Conservation (phyloP, 92 coral and sea anemone genomes). For the Porites rus region DNA sequence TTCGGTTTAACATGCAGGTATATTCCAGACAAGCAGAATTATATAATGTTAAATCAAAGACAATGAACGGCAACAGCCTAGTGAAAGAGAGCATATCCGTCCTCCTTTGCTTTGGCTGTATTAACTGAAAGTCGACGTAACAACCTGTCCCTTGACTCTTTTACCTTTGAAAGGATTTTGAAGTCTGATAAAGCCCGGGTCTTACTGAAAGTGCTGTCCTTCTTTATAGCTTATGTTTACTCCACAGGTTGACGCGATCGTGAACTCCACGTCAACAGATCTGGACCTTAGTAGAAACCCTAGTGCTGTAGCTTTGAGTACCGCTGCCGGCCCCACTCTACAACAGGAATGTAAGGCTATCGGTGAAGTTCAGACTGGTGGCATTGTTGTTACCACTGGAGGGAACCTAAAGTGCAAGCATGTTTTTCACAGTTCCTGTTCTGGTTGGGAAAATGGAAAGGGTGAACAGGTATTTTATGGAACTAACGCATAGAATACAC, state of each 20-base stretch:
- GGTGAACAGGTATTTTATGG: slow-evolving; percentile 56
- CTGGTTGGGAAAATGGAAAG: slow-evolving; percentile 53
- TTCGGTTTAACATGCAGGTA: no score
- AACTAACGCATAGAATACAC: background rate
- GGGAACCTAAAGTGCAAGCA: slow-evolving; percentile 58
- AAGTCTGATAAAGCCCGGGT: no score
- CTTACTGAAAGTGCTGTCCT: background rate
- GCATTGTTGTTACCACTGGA: slow-evolving; percentile 65
- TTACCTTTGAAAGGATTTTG: background rate
- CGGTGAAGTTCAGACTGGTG: slow-evolving; percentile 57
- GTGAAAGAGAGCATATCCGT: no score
- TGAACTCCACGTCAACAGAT: slow-evolving; percentile 68
- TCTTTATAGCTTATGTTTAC: background rate
- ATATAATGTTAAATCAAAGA: no score
- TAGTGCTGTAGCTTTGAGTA: slow-evolving; percentile 65
- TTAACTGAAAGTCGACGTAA: no score
- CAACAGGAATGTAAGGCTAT: slow-evolving; percentile 65
- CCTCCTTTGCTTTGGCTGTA: no score
- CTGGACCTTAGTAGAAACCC: slow-evolving; percentile 65
- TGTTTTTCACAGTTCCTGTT: slow-evolving; percentile 69
- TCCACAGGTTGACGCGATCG: slow-evolving; percentile 71
- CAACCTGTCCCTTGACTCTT: background rate
- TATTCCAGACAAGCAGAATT: no score
- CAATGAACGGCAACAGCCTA: no score
- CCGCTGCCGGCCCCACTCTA: slow-evolving; percentile 71